Conservation (phyloP, 2,797 vertebrate species). For the Eurystomus glaucurus region DNA sequence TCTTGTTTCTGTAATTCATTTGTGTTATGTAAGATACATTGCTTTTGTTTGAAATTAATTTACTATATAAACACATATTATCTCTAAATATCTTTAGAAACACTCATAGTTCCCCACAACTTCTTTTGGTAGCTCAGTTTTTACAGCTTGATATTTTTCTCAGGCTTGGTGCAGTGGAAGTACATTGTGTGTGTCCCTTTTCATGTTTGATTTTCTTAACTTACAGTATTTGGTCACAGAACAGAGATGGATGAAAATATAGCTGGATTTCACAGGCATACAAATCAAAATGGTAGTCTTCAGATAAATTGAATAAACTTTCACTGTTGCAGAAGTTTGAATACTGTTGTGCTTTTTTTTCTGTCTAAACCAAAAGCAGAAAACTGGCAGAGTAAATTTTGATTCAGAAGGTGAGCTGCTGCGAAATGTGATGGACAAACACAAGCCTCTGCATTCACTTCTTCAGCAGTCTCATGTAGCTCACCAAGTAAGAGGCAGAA, state of each 20-base stretch:
- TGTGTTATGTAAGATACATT: not conserved
- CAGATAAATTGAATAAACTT: not conserved
- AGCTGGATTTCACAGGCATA: not conserved
- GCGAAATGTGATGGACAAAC: not conserved
- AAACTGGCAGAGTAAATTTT: not conserved
- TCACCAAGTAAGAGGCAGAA: not conserved
- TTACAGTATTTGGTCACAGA: slow-evolving; percentile 6
- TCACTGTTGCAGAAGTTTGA: not conserved
- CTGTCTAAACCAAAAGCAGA: not conserved
- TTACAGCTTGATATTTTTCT: not conserved
- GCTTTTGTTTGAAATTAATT: slow-evolving; percentile 52
- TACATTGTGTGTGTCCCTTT: not conserved
- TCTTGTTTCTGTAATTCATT: slow-evolving; percentile 13
- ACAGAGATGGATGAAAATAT: not conserved
- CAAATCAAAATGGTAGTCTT: not conserved
- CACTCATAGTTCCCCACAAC: not conserved
- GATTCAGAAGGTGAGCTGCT: not conserved
- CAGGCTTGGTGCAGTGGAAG: not conserved
- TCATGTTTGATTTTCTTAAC: not conserved
- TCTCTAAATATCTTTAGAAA: not conserved
- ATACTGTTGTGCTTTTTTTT: not conserved
- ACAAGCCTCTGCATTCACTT: not conserved
- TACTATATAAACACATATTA: not conserved
- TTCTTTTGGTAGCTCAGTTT: not conserved
- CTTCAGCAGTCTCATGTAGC: not conserved